These are phyloP conservation scores for Steatornis caripensis DNA, from an alignment of 2,113 vertebrate species.

Conservation along the genomic window DNA sequence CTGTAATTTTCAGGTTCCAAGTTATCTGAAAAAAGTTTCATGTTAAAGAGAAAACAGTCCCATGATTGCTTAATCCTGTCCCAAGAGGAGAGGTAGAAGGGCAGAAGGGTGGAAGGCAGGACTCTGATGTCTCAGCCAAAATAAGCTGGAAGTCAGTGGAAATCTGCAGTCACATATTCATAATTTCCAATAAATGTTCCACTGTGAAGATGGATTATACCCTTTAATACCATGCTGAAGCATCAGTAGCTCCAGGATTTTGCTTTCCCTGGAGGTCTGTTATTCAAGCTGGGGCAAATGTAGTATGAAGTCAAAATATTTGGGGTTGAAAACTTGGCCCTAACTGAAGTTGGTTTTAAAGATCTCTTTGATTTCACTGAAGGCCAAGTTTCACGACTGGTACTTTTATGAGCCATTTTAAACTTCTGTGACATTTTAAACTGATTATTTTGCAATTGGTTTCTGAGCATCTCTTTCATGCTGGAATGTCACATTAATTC, in stretches of 20 bases:
- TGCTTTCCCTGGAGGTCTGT: neutral
- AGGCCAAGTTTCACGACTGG: neutral
- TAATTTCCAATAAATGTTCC: neutral
- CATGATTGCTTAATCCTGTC: neutral
- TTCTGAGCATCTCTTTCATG: constrained; percentile 53
- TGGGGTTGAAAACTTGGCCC: neutral
- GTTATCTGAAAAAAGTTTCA: neutral
- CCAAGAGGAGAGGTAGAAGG: neutral
- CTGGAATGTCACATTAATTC: constrained; percentile 70
- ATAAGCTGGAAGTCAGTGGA: neutral
- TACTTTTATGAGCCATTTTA: constrained; percentile 11
- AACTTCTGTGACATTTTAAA: constrained; percentile 52
- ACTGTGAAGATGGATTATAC: neutral
- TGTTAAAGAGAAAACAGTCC: neutral
- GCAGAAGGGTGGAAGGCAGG: neutral
- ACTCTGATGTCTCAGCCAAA: neutral
- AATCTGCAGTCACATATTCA: neutral
- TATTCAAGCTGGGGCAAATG: neutral
- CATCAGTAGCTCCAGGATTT: neutral
- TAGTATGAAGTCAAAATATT: neutral
- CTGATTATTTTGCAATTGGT: constrained; percentile 52
- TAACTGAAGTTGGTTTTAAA: neutral
- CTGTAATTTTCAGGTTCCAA: neutral
- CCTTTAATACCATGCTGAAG: neutral
- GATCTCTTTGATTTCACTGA: neutral